Evolutionary conservation across 2,888 invertebrate species (phyloP), one percentile per base, ranked within the genome.

Genomic region (Xanthia togata): DNA sequence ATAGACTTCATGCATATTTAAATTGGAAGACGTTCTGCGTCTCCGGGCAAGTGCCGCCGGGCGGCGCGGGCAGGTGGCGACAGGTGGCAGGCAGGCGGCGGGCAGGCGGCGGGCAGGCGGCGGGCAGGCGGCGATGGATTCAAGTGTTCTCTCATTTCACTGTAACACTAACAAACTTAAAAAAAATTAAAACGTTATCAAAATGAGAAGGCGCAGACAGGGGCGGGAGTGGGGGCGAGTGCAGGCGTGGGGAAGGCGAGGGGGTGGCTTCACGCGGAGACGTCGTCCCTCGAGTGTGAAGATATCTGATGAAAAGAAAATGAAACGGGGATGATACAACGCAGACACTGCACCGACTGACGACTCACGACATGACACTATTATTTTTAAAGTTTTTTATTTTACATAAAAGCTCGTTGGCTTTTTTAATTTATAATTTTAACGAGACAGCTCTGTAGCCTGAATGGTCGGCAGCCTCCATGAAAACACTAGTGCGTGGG

Each of bases 261-360:
- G 57, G 79, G 63, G 69, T 73, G 78, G 76, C 72, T 72, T 81
- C 78, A 81, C 82, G 87, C 85, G 86, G 91, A 91, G 92, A 89
- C 90, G 89, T 79, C 88, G 91, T 90, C 92, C 89, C 90, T 90
- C 84, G 91, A 93, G 94, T 94, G 93, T 93, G 91, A 93, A 94
- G 91, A 92, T 91, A 91, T 92, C 93, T 93, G 93, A 94, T 94
- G 94, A 94, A 94, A 94, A 94, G 94, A 94, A 94, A 94, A 94
- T 94, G 94, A 94, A 92, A 92, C 92, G 87, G 89, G 89, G 89
- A 90, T 89, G 90, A 89, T 80, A 87, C 85, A 82, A 83, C 88
- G 87, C 86, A 87, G 88, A 79, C 85, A 75, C 50, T 38, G 84
- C 75, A 62, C 76, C 23, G 50, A 55, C 69, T 73, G 73, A 67